These are phyloP conservation scores for Trematocara variabile DNA, from an alignment of 2,113 vertebrate species.

Conservation along the genomic window DNA sequence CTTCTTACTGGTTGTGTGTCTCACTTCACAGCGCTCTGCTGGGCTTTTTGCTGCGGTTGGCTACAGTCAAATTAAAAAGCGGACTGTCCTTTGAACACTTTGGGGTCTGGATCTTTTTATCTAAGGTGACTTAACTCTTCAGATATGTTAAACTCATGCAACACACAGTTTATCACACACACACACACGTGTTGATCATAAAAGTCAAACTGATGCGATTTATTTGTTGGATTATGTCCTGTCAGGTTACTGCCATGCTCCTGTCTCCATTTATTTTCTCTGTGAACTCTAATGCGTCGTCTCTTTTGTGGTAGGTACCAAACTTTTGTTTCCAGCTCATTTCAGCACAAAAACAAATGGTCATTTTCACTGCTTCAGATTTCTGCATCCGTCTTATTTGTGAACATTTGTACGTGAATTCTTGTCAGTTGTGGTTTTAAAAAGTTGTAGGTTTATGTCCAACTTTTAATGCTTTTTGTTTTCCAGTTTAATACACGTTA, in stretches of 20 bases:
- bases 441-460: neutral
- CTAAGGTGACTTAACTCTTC: conserved; percentile 78
- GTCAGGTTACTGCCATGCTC: conserved; percentile 79
- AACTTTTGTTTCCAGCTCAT: neutral
- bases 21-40: conserved; percentile 79
- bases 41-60: conserved; percentile 85
- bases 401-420: neutral
- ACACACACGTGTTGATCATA: neutral
- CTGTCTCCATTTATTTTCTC: conserved; percentile 82
- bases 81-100: conserved; percentile 77
- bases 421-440: neutral
- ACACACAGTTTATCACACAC: neutral
- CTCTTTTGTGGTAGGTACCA: conserved; percentile 81
- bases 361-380: neutral
- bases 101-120: conserved; percentile 82
- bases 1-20: neutral
- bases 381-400: neutral
- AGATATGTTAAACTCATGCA: neutral
- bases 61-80: conserved; percentile 81
- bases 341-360: neutral
- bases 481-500: neutral
- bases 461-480: neutral
- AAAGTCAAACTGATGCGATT: neutral
- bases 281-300: conserved; percentile 65
- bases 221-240: neutral